Conservation (phyloP, 2,797 vertebrate genomes). For the Peromyscus melanophrys region DNA sequence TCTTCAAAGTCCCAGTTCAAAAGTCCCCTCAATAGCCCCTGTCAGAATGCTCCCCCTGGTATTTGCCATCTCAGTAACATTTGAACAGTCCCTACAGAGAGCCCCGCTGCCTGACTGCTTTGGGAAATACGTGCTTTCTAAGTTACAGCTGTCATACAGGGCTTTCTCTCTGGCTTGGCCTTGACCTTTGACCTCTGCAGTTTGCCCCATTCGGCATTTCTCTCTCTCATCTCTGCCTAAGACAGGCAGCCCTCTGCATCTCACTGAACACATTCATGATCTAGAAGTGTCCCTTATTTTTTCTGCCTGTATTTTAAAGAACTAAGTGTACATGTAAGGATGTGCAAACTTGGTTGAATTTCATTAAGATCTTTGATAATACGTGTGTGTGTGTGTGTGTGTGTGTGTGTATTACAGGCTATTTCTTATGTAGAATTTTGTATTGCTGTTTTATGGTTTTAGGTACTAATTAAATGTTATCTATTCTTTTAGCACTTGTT, state of each 20-base stretch:
- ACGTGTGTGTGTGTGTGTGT: background rate
- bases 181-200: background rate
- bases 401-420: background rate
- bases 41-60: background rate
- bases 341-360: background rate
- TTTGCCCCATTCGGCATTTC: background rate
- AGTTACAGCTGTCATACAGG: background rate
- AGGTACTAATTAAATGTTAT: background rate
- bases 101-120: fast-evolving
- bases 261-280: background rate
- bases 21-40: background rate
- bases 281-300: background rate
- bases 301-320: constrained; percentile 12
- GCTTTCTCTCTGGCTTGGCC: background rate
- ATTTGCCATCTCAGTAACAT: background rate
- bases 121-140: background rate
- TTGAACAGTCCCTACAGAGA: background rate
- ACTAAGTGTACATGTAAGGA: background rate
- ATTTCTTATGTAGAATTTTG: background rate
- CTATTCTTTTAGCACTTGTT: background rate
- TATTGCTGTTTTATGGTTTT: background rate
- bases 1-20: background rate
- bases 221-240: background rate
- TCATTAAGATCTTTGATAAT: background rate
- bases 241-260: background rate